Evolutionary conservation across 2,113 vertebrate species (phyloP).

Genomic region (Bettongia penicillata): DNA sequence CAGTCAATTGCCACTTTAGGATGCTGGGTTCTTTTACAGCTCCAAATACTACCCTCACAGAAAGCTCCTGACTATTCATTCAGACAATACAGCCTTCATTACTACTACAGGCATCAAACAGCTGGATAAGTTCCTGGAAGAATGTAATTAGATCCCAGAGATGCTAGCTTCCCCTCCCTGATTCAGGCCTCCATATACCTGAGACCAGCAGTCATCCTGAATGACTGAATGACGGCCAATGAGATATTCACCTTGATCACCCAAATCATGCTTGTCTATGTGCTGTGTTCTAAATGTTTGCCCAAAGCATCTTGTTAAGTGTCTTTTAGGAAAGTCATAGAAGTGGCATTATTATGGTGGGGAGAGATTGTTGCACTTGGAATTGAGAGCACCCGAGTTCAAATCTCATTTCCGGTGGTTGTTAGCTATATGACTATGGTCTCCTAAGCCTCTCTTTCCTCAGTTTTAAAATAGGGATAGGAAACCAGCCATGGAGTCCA

Average conservation of each 20-base stretch:
- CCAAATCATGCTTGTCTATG: not conserved
- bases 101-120: not conserved
- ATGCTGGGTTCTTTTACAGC: not conserved
- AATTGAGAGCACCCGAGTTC: not conserved
- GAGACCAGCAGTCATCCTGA: not conserved
- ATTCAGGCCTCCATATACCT: not conserved
- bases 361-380: not conserved
- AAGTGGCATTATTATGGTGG: not conserved
- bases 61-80: not conserved
- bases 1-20: not conserved
- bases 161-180: not conserved
- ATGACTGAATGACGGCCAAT: not conserved
- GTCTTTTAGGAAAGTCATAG: not conserved
- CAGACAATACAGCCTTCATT: not conserved
- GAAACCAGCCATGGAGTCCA: not conserved
- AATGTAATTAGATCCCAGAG: not conserved
- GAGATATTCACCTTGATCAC: not conserved
- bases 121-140: not conserved
- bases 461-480: too few species aligned
- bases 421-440: too few species aligned
- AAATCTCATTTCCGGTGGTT: too few species aligned
- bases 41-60: not conserved
- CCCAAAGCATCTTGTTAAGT: not conserved
- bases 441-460: too few species aligned
- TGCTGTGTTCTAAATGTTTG: not conserved